Base-by-base conservation (phyloP, 2,113 vertebrate species). In the Plestiodon gilberti region DNA sequence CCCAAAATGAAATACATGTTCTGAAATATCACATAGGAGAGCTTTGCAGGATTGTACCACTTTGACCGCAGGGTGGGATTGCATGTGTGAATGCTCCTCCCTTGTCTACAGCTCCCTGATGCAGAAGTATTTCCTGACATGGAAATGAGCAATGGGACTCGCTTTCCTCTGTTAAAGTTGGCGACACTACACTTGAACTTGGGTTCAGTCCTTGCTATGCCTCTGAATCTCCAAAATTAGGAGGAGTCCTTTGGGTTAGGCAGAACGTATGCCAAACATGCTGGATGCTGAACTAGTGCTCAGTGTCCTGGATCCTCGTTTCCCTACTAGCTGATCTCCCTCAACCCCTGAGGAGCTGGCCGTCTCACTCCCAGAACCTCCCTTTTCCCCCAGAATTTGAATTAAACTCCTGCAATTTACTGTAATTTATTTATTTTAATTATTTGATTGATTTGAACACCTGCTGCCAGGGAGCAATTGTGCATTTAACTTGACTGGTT, bases 351-450 rank as follows among this genome's bases (percentile, higher is more conserved):
- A 84, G 25, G 71, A 76, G 71, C 73, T 40, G 22, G 64, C 43
- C 23, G 11, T 25, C 73, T 76, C 38, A 14, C 25, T 83, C 40
- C 61, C 30, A 35, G n/a, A 43, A 35, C n/a, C 14, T 67, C 43
- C 22, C 61, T 38, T 30, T 84, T 84, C 61, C 62, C 14, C 62
- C 28, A 3, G 43, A 77, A 78, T 78, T 78, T 74, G 55, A 69
- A 85, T 69, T 59, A 78, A 78, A 78, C 28, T 23, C 64, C 64
- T 57, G 64, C 62, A 67, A n/a, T 78, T 78, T 55, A 35, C 61
- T 55, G 33, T 78, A 67, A 84, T 84, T 77, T 84, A 84, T 84
- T 84, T 84, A 78, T 84, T 84, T 84, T 67, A 84, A 77, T 77
- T 84, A 48, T 76, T 67, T 65, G 74, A 78, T 30, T 78, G 64